A percentile compares a stretch with the other conserved stretches of the same genome.
phyloP scores from a whole-genome alignment of 2,888 invertebrate genomes.

The Phaedon cochleariae region DNA sequence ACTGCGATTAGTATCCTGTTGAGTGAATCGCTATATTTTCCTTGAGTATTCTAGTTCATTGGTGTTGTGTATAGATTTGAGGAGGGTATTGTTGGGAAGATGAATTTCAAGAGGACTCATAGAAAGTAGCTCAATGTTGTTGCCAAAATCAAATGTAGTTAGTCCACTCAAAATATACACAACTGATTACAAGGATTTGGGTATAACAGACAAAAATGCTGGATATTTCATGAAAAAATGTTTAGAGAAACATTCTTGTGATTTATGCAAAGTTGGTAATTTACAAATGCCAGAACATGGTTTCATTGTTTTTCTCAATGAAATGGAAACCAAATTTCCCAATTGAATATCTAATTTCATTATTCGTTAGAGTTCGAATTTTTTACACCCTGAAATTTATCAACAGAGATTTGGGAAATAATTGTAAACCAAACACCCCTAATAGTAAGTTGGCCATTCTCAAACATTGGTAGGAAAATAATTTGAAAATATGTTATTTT shows the following conservation, averaged over 20 bases:
- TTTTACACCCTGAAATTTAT: conserved; percentile 3
- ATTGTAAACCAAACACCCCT: no score
- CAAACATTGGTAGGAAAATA: no score
- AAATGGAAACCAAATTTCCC: conserved; percentile 7
- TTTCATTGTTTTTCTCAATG: conserved; percentile 2
- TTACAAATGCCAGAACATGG: conserved; percentile 7
- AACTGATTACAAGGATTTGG: conserved; percentile 4
- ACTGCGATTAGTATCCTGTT: no score
- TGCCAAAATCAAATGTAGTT: background rate
- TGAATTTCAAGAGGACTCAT: background rate
- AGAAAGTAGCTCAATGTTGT: background rate
- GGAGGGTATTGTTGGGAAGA: no score
- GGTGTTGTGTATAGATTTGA: no score
- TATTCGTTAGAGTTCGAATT: conserved; percentile 1
- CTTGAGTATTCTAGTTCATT: no score
- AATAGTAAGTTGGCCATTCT: no score
- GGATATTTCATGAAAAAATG: conserved; percentile 4
- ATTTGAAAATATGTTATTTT: no score
- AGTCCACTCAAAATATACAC: conserved; percentile 4
- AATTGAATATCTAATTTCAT: conserved; percentile 2
- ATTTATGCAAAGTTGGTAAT: conserved; percentile 8
- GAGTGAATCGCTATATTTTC: no score
- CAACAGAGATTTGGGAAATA: background rate
- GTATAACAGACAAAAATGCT: conserved; percentile 5
- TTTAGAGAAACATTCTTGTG: background rate